Percentiles rank a stretch among this genome's conserved stretches.
These are phyloP conservation scores for Pararge aegeria DNA, from an alignment of 1,140 invertebrate genomes.

Conservation along the genomic window DNA sequence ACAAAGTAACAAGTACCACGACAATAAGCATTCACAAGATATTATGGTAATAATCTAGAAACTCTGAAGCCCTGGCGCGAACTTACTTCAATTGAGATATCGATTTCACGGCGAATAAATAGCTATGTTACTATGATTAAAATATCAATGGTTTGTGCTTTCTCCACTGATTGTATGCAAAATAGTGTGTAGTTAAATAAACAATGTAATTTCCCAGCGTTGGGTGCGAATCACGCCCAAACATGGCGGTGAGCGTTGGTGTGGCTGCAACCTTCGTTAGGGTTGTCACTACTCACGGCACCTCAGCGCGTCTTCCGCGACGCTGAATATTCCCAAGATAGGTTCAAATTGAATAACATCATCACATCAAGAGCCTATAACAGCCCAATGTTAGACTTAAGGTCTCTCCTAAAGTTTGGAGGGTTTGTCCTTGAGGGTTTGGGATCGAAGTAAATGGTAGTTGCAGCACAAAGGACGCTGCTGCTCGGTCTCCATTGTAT, in stretches of 20 bases:
- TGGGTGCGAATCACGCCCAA: conserved; percentile 46
- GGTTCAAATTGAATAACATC: too few species aligned
- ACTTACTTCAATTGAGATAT: conserved; percentile 52
- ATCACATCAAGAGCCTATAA: too few species aligned
- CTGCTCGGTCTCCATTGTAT: too few species aligned
- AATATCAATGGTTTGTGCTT: conserved; percentile 64
- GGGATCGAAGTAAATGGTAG: too few species aligned
- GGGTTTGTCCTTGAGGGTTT: too few species aligned
- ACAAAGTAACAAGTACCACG: conserved; percentile 25
- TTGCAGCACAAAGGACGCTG: too few species aligned
- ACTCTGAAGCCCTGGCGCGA: conserved; percentile 29
- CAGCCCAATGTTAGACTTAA: too few species aligned
- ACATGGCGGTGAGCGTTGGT: conserved; percentile 39
- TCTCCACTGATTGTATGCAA: conserved; percentile 71
- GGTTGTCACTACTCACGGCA: conserved; percentile 6
- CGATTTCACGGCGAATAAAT: conserved; percentile 61
- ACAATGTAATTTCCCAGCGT: conserved; percentile 52
- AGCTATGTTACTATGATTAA: conserved; percentile 56
- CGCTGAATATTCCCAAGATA: too few species aligned
- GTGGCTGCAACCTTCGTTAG: conserved; percentile 11
- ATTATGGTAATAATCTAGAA: conserved; percentile 31
- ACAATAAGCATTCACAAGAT: conserved; percentile 32
- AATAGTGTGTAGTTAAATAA: conserved; percentile 60
- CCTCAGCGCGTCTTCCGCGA: background rate
- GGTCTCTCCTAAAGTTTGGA: too few species aligned